Base-by-base conservation (phyloP, 2,797 vertebrate genomes). In the Hozukius guyotensis region DNA sequence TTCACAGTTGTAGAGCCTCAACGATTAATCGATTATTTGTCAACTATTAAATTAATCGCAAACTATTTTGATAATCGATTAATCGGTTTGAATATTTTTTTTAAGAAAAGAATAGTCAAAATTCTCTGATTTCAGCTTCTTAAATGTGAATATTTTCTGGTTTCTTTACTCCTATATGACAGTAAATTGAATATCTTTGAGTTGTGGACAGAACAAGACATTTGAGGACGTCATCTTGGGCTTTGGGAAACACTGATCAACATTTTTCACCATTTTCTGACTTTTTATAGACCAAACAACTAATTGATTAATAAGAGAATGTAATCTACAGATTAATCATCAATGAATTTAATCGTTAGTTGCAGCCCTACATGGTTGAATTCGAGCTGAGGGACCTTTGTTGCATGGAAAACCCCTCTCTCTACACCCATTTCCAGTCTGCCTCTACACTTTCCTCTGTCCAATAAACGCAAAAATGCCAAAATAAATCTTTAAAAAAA, bases 331-430 rank as follows among this genome's bases (percentile, higher is more conserved):
- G 49, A 52, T 52, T 52, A 46, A 46, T 18, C 0, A 46, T 18
- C 42, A 46, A 52, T 52, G 0, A 52, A 52, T n/a, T 9, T 2
- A 52, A 52, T 49, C 6, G 18, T 20, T 46, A 20, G 3, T 49
- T 49, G 46, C 7, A 52, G 20, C 14, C 3, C 6, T 46, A 0
- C 8, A n/a, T 0, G 11, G 60, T 36, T 36, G 0, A 0, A 36
- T n/a, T 12, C 20, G 0, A 36, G 1, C 49, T 10, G 49, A 0
- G 61, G 12, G n/a, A 36, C 32, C 61, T 36, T 63, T 36, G 29
- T 0, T 61, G 25, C 57, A 31, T 20, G 59, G 20, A 0, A 10
- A 1, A 16, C 0, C 27, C 4, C 31, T 34, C 60, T 61, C 29
- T 34, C 20, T 12, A 18, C 16, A 18, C 42, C 59, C 10, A 20